phyloP scores from a whole-genome alignment of 2,888 invertebrate genomes.

The Falcaria lacertinaria region DNA sequence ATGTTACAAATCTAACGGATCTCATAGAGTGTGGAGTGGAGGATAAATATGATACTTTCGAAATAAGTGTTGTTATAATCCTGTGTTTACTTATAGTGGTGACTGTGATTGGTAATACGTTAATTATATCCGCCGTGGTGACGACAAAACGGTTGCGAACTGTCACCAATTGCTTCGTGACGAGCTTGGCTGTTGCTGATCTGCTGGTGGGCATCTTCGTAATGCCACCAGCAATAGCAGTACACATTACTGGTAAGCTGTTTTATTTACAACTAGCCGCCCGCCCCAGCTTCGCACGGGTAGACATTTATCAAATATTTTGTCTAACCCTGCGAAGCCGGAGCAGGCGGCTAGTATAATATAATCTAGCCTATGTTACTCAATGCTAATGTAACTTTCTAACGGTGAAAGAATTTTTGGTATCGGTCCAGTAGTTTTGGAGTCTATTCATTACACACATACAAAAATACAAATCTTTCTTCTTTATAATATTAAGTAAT shows the following conservation, averaged over 20 bases:
- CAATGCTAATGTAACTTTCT: too few relatives aligned
- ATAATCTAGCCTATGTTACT: too few relatives aligned
- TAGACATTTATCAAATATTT: too few relatives aligned
- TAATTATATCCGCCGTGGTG: slow-evolving; percentile 93
- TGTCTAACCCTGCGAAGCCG: too few relatives aligned
- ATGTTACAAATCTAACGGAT: slow-evolving; percentile 17
- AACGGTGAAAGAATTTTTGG: too few relatives aligned
- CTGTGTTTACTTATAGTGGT: slow-evolving; percentile 84
- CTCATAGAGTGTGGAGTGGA: slow-evolving; percentile 24
- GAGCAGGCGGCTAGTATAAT: too few relatives aligned
- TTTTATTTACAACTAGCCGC: too few relatives aligned
- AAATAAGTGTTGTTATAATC: slow-evolving; percentile 82
- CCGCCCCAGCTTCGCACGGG: too few relatives aligned
- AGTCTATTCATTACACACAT: too few relatives aligned
- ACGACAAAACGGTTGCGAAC: slow-evolving; percentile 92
- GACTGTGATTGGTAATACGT: slow-evolving; percentile 90
- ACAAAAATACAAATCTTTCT: too few relatives aligned
- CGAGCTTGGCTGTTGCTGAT: slow-evolving; percentile 96
- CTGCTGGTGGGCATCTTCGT: slow-evolving; percentile 95
- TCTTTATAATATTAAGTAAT: too few relatives aligned
- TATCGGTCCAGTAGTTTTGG: too few relatives aligned
- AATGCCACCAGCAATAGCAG: slow-evolving; percentile 96
- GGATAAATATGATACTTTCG: slow-evolving; percentile 57
- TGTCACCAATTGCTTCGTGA: slow-evolving; percentile 97
- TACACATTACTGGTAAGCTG: slow-evolving; percentile 88